A percentile compares a stretch with the other conserved stretches of the same genome.
These are phyloP conservation scores for Abrostola tripartita DNA, from an alignment of 2,888 invertebrate species.

Conservation along the genomic window DNA sequence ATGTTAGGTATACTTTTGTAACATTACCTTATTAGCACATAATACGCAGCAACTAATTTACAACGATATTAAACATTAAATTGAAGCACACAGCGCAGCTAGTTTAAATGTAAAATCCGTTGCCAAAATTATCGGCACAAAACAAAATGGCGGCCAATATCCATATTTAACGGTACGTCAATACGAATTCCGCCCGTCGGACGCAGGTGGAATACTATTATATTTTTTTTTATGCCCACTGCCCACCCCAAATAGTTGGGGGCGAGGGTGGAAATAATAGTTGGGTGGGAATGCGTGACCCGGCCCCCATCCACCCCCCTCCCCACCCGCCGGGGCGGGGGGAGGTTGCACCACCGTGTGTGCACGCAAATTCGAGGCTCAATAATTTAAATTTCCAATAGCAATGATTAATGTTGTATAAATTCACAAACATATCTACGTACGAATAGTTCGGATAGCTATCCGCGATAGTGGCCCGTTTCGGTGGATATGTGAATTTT, in stretches of 20 bases:
- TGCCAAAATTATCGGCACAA: constrained; percentile 62
- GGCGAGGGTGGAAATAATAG: constrained; percentile 74
- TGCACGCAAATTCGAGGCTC: constrained; percentile 85
- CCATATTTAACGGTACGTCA: constrained; percentile 79
- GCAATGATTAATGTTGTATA: constrained; percentile 82
- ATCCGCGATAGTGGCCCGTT: constrained; percentile 12
- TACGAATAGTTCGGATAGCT: constrained; percentile 35
- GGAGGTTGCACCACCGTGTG: constrained; percentile 79
- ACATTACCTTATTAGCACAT: constrained; percentile 7
- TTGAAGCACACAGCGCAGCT: constrained; percentile 30
- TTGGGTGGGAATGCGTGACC: constrained; percentile 80
- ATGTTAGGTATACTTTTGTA: background rate
- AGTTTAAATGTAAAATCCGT: constrained; percentile 55
- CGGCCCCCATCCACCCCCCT: constrained; percentile 63
- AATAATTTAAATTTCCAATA: constrained; percentile 87
- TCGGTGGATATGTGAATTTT: constrained; percentile 24
- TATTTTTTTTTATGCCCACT: constrained; percentile 82
- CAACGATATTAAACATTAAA: constrained; percentile 29
- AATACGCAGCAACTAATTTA: constrained; percentile 14
- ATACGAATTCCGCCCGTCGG: constrained; percentile 78
- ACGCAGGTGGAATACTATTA: constrained; percentile 86
- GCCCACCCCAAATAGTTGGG: constrained; percentile 85
- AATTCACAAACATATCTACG: constrained; percentile 64
- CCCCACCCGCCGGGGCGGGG: constrained; percentile 49
- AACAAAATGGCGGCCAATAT: constrained; percentile 83